Evolutionary conservation across 2,113 vertebrate genomes (phyloP), one percentile per base, ranked within the genome.

Genomic region (Hydrochoerus hydrochaeris): DNA sequence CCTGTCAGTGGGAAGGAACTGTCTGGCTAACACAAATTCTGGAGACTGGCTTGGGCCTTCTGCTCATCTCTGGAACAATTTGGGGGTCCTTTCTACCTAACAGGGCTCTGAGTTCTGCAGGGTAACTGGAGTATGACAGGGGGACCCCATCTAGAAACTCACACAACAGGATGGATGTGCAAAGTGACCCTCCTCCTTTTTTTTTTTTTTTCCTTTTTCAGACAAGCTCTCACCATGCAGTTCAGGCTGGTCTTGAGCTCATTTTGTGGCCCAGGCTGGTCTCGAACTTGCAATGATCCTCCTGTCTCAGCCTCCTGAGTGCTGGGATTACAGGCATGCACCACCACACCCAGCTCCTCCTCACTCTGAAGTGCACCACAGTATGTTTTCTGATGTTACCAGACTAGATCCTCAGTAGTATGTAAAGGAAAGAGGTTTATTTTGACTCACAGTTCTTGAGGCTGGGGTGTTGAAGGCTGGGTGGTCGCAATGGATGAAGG

Each of bases 41-140:
- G 44, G 87, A 87, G 13, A 73, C 22, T 52, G 88, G 87, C 60
- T 46, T 11, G n/a, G 62, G 4, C 20, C 11, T 73, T 41, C 60
- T 92, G 28, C 35, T 91, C 65, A 9, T 85, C 35, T 93, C 30
- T 35, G 49, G 12, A 60, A 95, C 60, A 88, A 7, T 19, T 89
- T n/a, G n/a, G 84, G 35, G 0, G 7, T 46, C 73, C 71, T 9
- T 8, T 16, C 0, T 24, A 58, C 44, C 77, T 24, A 75, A 14
- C 28, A 69, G 89, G 26, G 1, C 4, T 35, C 7, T 49, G 7
- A 22, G 90, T 90, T 49, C 30, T 93, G 52, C 19, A 63, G 41
- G 54, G 22, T 9, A 9, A 44, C 80, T 67, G 38, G 65, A 41
- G 73, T 11, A 52, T 54, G 17, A 78, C 32, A 90, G 32, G 49